phyloP scores from a whole-genome alignment of 2,113 vertebrate species.

The Crotalus viridis region DNA sequence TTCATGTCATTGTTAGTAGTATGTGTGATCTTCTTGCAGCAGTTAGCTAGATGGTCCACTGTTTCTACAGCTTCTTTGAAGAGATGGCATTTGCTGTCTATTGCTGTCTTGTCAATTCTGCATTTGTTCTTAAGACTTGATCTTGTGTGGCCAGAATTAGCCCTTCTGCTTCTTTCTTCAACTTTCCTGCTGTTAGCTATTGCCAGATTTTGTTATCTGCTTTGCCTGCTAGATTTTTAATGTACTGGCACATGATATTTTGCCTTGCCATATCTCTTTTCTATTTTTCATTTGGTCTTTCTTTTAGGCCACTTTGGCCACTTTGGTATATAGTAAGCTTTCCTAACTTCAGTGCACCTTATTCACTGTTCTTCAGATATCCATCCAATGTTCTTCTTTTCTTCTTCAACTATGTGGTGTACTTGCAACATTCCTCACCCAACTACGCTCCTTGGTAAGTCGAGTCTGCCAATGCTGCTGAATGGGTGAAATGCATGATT shows the following conservation, averaged over 20 bases:
- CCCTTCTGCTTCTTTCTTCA: not conserved
- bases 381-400: not conserved
- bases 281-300: not conserved
- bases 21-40: not conserved
- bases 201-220: not conserved
- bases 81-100: not conserved
- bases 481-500: not conserved
- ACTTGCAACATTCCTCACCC: not conserved
- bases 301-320: not conserved
- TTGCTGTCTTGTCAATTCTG: not conserved
- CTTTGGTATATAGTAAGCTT: not conserved
- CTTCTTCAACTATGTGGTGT: not conserved
- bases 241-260: not conserved
- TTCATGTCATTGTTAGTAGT: not conserved
- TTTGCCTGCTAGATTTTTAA: not conserved
- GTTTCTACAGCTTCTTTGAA: not conserved
- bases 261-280: not conserved
- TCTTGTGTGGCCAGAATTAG: not conserved
- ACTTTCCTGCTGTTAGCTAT: not conserved
- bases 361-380: not conserved
- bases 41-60: not conserved
- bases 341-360: not conserved
- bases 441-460: not conserved
- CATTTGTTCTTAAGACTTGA: not conserved
- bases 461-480: not conserved